These are phyloP conservation scores for Anthopleura xanthogrammica DNA, from an alignment of 92 coral and sea anemone genomes.

Conservation along the genomic window DNA sequence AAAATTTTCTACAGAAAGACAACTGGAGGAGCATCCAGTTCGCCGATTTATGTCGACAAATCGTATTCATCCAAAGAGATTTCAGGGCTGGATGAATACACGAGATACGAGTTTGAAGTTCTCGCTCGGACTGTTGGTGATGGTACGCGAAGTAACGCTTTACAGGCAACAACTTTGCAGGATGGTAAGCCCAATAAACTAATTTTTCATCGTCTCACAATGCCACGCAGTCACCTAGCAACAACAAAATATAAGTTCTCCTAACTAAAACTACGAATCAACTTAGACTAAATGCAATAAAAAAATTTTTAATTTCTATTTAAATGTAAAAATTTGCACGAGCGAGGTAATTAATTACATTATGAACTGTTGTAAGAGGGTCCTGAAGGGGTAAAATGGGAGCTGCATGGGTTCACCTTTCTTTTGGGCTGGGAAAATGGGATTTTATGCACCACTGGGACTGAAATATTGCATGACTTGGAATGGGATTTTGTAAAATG, in stretches of 20 bases:
- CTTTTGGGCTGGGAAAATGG: no score
- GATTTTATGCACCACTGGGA: no score
- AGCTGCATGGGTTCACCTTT: neutral
- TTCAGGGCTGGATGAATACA: neutral
- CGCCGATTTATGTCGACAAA: neutral
- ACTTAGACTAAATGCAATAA: no score
- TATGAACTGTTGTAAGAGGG: no score
- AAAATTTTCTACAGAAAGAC: constrained; percentile 3
- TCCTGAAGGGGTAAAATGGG: neutral
- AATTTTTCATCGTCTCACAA: no score
- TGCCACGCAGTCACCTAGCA: neutral
- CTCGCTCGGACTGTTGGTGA: neutral
- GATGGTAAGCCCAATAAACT: neutral
- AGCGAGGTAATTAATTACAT: no score
- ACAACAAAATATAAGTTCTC: neutral
- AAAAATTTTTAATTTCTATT: no score
- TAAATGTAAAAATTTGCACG: no score
- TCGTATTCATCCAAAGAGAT: neutral
- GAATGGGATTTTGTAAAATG: no score
- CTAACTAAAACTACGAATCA: neutral
- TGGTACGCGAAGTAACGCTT: constrained; percentile 15
- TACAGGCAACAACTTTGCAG: constrained; percentile 4
- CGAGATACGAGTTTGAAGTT: constrained; percentile 11
- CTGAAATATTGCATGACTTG: no score
- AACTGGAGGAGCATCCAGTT: neutral